These are phyloP conservation scores for Elaeidobius kamerunicus DNA, from an alignment of 2,888 invertebrate genomes.

Conservation along the genomic window DNA sequence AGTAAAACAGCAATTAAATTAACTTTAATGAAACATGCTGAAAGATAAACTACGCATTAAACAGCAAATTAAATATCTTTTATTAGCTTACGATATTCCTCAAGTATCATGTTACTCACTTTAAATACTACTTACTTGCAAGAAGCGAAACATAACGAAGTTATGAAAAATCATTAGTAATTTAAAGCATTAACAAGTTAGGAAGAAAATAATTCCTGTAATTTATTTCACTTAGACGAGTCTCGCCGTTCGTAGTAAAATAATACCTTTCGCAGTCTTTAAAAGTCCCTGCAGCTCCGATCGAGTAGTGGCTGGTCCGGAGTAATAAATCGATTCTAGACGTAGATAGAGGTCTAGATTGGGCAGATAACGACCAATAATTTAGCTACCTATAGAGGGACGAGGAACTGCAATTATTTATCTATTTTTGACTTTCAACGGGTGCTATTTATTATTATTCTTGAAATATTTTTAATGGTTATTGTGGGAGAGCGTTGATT, in stretches of 20 bases:
- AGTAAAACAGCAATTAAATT: no score
- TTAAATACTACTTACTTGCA: no score
- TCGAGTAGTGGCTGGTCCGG: slow-evolving; percentile 5
- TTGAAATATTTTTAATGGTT: slow-evolving; percentile 22
- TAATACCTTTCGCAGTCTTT: slow-evolving; percentile 17
- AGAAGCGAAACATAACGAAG: slow-evolving; percentile 5
- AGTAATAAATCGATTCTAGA: slow-evolving; percentile 17
- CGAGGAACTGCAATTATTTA: slow-evolving; percentile 11
- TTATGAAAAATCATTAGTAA: slow-evolving; percentile 17
- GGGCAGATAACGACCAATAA: slow-evolving; percentile 14
- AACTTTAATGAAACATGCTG: no score
- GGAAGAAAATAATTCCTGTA: slow-evolving; percentile 18
- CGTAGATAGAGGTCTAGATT: slow-evolving; percentile 14
- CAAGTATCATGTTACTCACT: no score
- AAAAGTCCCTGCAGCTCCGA: slow-evolving; percentile 10
- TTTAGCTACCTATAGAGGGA: slow-evolving; percentile 11
- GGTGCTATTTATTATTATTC: not conserved
- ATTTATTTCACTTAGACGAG: slow-evolving; percentile 21
- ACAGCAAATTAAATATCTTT: no score
- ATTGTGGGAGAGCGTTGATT: no score
- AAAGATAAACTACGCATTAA: no score
- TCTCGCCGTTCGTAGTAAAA: slow-evolving; percentile 21
- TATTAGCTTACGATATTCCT: no score
- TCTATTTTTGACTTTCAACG: slow-evolving; percentile 5
- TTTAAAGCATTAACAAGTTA: slow-evolving; percentile 15